Conservation (phyloP, 2,888 invertebrate genomes). For the Chouioia cunea region DNA sequence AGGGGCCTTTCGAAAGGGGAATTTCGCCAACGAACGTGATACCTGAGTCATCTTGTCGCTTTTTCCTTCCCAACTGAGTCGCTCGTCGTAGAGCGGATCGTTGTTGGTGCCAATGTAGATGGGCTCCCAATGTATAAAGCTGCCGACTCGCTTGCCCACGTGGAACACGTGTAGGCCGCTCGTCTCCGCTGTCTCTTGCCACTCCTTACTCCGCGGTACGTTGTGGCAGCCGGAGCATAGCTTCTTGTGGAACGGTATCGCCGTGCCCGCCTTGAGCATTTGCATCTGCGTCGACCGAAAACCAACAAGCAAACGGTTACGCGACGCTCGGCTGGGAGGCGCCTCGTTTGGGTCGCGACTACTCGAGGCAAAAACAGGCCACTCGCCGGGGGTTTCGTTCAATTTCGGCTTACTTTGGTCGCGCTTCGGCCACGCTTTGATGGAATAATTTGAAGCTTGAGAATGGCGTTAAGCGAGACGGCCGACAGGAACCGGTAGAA, state of each 20-base stretch:
- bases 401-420: too few species aligned
- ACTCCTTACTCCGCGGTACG: constrained; percentile 86
- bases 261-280: constrained; percentile 82
- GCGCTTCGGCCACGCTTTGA: too few species aligned
- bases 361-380: too few species aligned
- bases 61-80: constrained; percentile 94
- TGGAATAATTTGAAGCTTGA: too few species aligned
- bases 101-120: constrained; percentile 92
- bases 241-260: constrained; percentile 92
- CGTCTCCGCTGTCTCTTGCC: constrained; percentile 82
- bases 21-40: too few species aligned
- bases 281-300: constrained; percentile 66
- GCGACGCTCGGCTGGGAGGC: too few species aligned
- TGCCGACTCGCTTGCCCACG: constrained; percentile 84
- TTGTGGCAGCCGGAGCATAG: constrained; percentile 91
- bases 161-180: constrained; percentile 84
- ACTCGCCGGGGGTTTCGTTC: too few species aligned
- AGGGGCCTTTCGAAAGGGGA: too few species aligned
- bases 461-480: too few species aligned
- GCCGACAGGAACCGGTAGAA: too few species aligned
- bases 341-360: too few species aligned
- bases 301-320: too few species aligned
- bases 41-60: constrained; percentile 98
- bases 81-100: constrained; percentile 90
- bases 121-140: constrained; percentile 91